Evolutionary conservation across 2,113 vertebrate genomes (phyloP), one percentile per base, ranked within the genome.

Genomic region (Callipepla squamata): DNA sequence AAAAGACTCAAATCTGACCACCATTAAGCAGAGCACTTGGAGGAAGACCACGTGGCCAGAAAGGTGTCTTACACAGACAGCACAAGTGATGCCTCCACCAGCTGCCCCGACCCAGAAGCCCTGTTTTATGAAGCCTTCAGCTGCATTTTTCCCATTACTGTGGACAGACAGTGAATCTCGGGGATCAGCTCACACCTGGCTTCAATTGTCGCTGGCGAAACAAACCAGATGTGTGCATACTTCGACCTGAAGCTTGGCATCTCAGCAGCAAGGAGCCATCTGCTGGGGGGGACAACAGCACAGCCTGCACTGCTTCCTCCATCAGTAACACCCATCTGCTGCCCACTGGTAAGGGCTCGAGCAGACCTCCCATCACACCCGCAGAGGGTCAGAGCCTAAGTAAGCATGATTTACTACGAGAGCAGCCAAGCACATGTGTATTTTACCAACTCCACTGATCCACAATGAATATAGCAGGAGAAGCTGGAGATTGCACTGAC

Each of bases 101-200:
- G 72, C 90, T 77, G 90, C 13, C 42, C 55, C 16, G 63, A 12
- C 42, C 45, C 92, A 90, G 30, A 70, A 84, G n/a, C 7, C 51
- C 69, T 25, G 40, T 51, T 90, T 59, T 51, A 68, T 53, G 8
- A 44, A 62, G 73, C 66, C 36, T 50, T 55, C 0, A 1, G 59
- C 16, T 68, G 66, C 86, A 72, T 86, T 89, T 92, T 89, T 61
- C 73, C 88, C 74, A 42, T 86, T 78, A 36, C 21, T 86, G 69
- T 57, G 76, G 86, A 68, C 80, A 88, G 80, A 72, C 17, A 1
- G 0, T 7, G 78, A 79, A 74, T 67, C 63, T 28, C 5, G 8
- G 72, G 90, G 76, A 74, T 79, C 62, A 93, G 38, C 34, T 22
- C 15, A 50, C 88, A 88, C 95, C 90, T 92, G 90, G 82, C n/a